These are phyloP conservation scores for Archocentrus centrarchus DNA, from an alignment of 2,113 vertebrate genomes.

Conservation along the genomic window DNA sequence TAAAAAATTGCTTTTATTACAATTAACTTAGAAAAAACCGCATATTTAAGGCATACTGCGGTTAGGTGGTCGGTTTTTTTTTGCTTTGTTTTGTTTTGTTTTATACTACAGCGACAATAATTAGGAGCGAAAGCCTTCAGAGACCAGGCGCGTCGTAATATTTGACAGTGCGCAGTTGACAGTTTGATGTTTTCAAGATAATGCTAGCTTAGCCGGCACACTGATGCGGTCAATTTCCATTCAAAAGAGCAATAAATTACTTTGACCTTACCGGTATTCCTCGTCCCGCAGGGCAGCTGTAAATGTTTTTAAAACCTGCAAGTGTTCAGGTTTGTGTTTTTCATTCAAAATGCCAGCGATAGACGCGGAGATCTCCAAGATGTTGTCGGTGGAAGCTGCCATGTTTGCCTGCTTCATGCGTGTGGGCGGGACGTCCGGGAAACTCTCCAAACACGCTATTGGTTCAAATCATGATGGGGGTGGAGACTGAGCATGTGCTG, in stretches of 20 bases:
- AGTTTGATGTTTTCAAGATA: neutral
- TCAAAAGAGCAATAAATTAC: neutral
- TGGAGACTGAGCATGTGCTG: constrained; percentile 58
- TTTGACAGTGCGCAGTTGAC: neutral
- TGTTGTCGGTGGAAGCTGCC: constrained; percentile 53
- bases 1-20: neutral
- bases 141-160: neutral
- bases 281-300: constrained; percentile 71
- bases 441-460: constrained; percentile 15
- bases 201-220: constrained; percentile 42
- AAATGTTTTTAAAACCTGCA: constrained; percentile 69
- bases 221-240: neutral
- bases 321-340: constrained; percentile 56
- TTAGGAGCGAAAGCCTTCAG: neutral
- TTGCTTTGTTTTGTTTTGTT: too few relatives aligned
- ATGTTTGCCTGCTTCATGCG: constrained; percentile 50
- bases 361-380: constrained; percentile 35
- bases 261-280: constrained; percentile 73
- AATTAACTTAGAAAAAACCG: neutral
- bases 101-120: neutral
- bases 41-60: fast-evolving
- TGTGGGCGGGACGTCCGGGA: constrained; percentile 39
- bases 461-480: constrained; percentile 33
- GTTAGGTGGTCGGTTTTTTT: neutral
- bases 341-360: constrained; percentile 65